These are phyloP conservation scores for Puffinus mauretanicus DNA, from an alignment of 2,113 vertebrate species.

Conservation along the genomic window DNA sequence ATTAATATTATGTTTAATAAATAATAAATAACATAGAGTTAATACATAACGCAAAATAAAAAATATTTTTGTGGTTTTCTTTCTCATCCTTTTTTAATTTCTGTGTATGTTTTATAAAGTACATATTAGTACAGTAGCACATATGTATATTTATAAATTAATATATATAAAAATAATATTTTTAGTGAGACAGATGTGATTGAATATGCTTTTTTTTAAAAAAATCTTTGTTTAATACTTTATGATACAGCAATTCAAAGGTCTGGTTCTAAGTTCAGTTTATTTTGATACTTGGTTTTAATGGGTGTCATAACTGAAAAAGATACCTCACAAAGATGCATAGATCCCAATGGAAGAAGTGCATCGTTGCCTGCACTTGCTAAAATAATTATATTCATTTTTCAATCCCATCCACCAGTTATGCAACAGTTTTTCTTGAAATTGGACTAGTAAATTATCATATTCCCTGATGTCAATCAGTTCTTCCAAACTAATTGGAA, in stretches of 20 bases:
- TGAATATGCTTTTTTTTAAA: background rate
- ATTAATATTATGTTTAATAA: background rate
- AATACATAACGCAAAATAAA: background rate
- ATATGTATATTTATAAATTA: background rate
- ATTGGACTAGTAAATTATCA: background rate
- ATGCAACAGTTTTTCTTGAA: background rate
- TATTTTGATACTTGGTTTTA: background rate
- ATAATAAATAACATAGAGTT: background rate
- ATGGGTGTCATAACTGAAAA: background rate
- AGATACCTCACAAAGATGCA: background rate
- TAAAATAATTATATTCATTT: accelerated
- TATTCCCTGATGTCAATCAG: background rate
- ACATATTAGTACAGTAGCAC: background rate
- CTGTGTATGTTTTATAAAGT: background rate
- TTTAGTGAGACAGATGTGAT: background rate
- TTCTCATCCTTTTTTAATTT: background rate
- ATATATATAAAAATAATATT: background rate
- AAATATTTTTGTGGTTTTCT: background rate
- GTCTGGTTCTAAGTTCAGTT: background rate
- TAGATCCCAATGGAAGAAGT: background rate
- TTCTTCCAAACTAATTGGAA: background rate
- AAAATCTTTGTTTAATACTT: background rate
- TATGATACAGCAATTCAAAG: background rate
- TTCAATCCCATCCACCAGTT: background rate
- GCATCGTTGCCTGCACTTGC: background rate